Evolutionary conservation across 1,140 invertebrate species (phyloP).

Genomic region (Ceratina japonica): DNA sequence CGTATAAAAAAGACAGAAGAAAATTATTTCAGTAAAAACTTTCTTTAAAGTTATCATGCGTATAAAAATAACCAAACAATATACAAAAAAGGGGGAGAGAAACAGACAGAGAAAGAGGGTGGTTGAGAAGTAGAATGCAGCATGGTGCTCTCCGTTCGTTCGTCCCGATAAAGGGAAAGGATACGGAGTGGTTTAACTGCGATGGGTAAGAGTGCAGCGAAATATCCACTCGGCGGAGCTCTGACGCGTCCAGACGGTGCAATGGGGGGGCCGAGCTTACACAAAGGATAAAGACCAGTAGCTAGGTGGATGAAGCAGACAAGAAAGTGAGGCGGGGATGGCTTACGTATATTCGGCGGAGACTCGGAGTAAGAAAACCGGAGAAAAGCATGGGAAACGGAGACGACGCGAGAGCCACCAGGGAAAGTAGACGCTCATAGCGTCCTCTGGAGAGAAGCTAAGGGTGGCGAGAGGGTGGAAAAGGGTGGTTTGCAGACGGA

Average conservation of each 20-base stretch:
- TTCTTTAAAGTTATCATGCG: too few species aligned
- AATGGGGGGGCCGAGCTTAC: slow-evolving; percentile 39
- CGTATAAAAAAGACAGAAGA: background rate
- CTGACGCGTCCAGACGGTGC: slow-evolving; percentile 55
- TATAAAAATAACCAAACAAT: too few species aligned
- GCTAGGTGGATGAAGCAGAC: slow-evolving; percentile 2
- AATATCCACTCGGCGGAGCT: slow-evolving; percentile 51
- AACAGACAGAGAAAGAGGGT: slow-evolving; percentile 11
- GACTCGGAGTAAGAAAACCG: slow-evolving; percentile 4
- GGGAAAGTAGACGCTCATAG: slow-evolving; percentile 16
- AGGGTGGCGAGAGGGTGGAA: background rate
- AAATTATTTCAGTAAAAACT: background rate
- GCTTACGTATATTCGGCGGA: slow-evolving; percentile 3
- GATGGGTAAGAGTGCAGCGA: slow-evolving; percentile 61
- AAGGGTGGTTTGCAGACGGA: slow-evolving; percentile 46
- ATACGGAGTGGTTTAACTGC: slow-evolving; percentile 60
- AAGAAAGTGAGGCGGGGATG: background rate
- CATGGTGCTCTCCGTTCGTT: slow-evolving; percentile 15
- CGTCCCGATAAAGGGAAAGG: slow-evolving; percentile 52
- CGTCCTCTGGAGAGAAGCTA: slow-evolving; percentile 9
- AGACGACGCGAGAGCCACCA: slow-evolving; percentile 21
- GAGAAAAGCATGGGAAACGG: background rate
- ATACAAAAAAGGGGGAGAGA: background rate
- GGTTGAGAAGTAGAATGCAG: slow-evolving; percentile 18
- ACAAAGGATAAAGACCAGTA: slow-evolving; percentile 54